Conservation (phyloP, 2,113 vertebrate species). For the Coregonus clupeaformis region DNA sequence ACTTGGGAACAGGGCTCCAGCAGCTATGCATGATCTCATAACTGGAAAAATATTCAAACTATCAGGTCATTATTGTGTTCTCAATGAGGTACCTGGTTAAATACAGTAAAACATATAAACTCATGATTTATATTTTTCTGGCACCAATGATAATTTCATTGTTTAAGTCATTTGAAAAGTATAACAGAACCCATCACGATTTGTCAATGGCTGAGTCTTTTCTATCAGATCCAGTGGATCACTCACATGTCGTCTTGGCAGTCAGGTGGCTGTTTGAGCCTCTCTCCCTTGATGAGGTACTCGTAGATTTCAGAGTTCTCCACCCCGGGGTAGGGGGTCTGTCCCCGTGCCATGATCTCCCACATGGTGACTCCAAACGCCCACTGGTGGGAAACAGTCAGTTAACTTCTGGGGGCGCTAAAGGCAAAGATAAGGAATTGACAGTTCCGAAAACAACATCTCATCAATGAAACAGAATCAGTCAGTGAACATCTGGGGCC, state of each 20-base stretch:
- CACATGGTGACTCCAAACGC: slow-evolving; percentile 97
- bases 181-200: no score
- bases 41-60: slow-evolving; percentile 62
- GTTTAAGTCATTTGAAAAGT: no score
- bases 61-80: no score
- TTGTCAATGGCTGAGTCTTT: neutral
- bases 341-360: slow-evolving; percentile 94
- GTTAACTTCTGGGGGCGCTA: no score
- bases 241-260: slow-evolving; percentile 92
- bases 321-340: slow-evolving; percentile 95
- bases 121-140: no score
- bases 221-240: neutral
- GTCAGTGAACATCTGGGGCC: no score
- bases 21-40: slow-evolving; percentile 98
- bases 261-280: slow-evolving; percentile 90
- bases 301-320: slow-evolving; percentile 98
- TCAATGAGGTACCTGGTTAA: no score
- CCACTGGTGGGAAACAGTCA: slow-evolving; percentile 76
- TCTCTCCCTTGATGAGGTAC: slow-evolving; percentile 93
- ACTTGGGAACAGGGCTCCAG: slow-evolving; percentile 92
- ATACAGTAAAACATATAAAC: no score
- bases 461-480: no score
- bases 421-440: no score
- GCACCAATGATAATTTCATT: no score
- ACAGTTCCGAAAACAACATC: no score